Percentiles rank a stretch among this genome's conserved stretches.
These are phyloP conservation scores for Megathymus violae DNA, from an alignment of 1,140 invertebrate species.

Conservation along the genomic window DNA sequence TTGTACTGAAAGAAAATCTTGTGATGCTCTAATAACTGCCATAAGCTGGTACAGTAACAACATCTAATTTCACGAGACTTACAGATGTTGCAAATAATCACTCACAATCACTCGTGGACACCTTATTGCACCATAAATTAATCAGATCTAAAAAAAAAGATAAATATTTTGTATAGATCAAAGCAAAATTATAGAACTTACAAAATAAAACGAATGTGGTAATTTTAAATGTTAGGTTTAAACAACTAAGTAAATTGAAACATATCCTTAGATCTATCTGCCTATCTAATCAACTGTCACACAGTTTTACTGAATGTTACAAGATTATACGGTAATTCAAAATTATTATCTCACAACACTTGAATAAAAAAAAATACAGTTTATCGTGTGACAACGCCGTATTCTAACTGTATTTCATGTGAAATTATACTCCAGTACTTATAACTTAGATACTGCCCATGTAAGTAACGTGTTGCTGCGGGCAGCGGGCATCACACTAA, in stretches of 20 bases:
- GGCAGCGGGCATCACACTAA: conserved; percentile 59
- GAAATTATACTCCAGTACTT: conserved; percentile 35
- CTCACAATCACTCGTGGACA: conserved; percentile 4
- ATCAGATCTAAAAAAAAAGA: conserved; percentile 70
- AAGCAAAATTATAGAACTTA: conserved; percentile 83
- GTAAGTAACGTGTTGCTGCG: conserved; percentile 38
- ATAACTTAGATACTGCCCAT: conserved; percentile 17
- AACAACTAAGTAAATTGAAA: conserved; percentile 66
- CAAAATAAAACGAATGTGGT: conserved; percentile 68
- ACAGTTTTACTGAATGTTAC: conserved; percentile 65
- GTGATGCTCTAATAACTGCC: conserved; percentile 53
- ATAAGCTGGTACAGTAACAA: conserved; percentile 48
- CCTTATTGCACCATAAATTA: conserved; percentile 62
- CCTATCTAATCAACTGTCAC: conserved; percentile 69
- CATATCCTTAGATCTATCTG: conserved; percentile 70
- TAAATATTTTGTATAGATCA: conserved; percentile 80
- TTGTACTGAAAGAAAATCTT: conserved; percentile 66
- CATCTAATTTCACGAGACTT: not conserved
- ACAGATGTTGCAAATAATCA: conserved; percentile 16
- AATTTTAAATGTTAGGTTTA: conserved; percentile 67
- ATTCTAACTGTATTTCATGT: conserved; percentile 26
- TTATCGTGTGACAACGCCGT: conserved; percentile 49
- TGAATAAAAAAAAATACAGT: conserved; percentile 57
- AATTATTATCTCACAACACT: conserved; percentile 73
- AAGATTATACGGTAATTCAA: conserved; percentile 54